Conservation (phyloP, 2,113 vertebrate genomes). For the Coturnix japonica region DNA sequence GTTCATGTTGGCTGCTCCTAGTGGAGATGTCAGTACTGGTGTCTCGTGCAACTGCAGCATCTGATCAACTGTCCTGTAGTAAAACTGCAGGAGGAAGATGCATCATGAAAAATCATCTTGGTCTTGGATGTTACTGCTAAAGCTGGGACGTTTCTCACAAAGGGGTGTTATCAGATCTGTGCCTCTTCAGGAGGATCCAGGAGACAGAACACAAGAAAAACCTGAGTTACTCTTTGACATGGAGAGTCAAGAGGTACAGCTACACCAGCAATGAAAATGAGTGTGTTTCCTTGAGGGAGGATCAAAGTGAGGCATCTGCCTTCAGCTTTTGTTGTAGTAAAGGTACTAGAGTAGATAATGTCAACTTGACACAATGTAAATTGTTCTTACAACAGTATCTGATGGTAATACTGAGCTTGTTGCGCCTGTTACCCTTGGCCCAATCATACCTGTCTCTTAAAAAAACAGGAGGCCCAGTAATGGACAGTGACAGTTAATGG, state of each 20-base stretch:
- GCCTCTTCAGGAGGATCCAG: not conserved
- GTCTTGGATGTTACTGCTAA: not conserved
- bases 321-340: not conserved
- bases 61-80: not conserved
- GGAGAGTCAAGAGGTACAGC: not conserved
- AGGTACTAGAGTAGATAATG: not conserved
- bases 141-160: not conserved
- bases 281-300: fast-evolving
- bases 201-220: not conserved
- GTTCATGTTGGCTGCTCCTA: not conserved
- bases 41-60: not conserved
- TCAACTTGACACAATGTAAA: fast-evolving
- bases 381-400: not conserved
- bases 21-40: no score
- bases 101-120: not conserved
- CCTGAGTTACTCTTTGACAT: fast-evolving
- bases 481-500: not conserved
- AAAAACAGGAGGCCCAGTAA: not conserved
- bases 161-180: not conserved
- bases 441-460: not conserved
- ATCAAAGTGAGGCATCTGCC: not conserved
- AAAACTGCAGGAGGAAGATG: not conserved
- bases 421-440: not conserved
- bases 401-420: not conserved
- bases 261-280: not conserved